Conservation (phyloP, 2,888 invertebrate species). For the Nephrotoma flavescens region DNA sequence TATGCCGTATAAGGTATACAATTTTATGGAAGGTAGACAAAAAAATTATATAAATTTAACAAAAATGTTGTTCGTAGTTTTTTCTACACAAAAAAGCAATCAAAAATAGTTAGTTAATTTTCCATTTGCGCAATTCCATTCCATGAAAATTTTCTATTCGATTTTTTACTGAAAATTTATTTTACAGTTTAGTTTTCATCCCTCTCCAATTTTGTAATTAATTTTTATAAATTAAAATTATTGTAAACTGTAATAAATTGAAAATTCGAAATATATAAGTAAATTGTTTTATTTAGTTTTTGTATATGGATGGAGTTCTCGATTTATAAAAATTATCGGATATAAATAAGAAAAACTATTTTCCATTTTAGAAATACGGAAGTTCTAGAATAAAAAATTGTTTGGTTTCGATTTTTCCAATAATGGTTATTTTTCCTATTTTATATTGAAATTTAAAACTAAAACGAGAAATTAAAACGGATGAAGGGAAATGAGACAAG, state of each 20-base stretch:
- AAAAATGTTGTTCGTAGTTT: too few species aligned
- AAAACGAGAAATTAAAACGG: background rate
- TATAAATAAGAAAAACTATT: background rate
- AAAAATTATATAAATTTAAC: too few species aligned
- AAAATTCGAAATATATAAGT: background rate
- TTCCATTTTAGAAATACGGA: background rate
- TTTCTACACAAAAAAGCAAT: background rate
- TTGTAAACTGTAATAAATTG: background rate
- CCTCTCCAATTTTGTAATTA: background rate
- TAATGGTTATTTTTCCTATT: background rate
- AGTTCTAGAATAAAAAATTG: background rate
- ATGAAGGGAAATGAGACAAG: background rate
- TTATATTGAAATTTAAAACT: background rate
- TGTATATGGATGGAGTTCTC: background rate
- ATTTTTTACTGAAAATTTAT: background rate
- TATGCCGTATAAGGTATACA: background rate
- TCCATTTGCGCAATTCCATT: background rate
- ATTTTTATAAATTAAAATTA: background rate
- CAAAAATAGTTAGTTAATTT: background rate
- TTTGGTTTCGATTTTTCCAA: background rate
- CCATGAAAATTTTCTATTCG: background rate
- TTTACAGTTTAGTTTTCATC: too few species aligned
- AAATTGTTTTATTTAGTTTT: background rate
- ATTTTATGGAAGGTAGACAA: too few species aligned
- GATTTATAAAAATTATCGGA: background rate